These are phyloP conservation scores for Oligia latruncula DNA, from an alignment of 2,888 invertebrate species.

Conservation along the genomic window DNA sequence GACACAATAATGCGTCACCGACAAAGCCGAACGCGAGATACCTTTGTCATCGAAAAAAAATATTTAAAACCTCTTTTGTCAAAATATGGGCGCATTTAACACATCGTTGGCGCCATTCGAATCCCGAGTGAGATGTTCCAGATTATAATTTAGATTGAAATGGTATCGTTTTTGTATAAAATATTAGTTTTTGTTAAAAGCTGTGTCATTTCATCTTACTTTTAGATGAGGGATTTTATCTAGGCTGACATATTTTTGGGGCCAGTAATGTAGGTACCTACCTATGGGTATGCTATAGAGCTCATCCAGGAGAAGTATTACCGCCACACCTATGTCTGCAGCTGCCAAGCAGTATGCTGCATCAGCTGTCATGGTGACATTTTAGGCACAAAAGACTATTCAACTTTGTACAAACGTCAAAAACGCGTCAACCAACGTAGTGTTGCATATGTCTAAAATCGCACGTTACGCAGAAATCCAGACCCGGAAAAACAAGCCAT, in stretches of 20 bases:
- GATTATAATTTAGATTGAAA: slow-evolving; percentile 58
- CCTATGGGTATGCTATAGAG: too few species aligned
- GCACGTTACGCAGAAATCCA: too few species aligned
- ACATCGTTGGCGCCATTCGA: slow-evolving; percentile 81
- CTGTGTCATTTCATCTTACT: slow-evolving; percentile 20
- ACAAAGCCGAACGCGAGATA: slow-evolving; percentile 65
- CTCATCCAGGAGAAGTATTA: too few species aligned
- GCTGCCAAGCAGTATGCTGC: too few species aligned
- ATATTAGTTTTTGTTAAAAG: slow-evolving; percentile 22
- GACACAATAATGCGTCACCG: slow-evolving; percentile 63
- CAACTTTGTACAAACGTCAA: too few species aligned
- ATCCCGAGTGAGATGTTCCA: slow-evolving; percentile 60
- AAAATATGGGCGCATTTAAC: slow-evolving; percentile 82
- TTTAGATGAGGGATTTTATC: neutral
- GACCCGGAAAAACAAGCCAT: too few species aligned
- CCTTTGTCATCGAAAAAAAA: slow-evolving; percentile 71
- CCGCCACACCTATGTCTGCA: too few species aligned
- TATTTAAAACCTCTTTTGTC: slow-evolving; percentile 82
- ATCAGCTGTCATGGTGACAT: too few species aligned
- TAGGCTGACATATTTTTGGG: neutral
- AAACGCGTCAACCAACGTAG: too few species aligned
- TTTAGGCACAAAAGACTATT: too few species aligned
- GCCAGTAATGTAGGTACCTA: neutral
- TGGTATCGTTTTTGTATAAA: slow-evolving; percentile 27
- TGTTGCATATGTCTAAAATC: too few species aligned